Evolutionary conservation across 2,888 invertebrate genomes (phyloP).

Genomic region (Drosophila seclusa): DNA sequence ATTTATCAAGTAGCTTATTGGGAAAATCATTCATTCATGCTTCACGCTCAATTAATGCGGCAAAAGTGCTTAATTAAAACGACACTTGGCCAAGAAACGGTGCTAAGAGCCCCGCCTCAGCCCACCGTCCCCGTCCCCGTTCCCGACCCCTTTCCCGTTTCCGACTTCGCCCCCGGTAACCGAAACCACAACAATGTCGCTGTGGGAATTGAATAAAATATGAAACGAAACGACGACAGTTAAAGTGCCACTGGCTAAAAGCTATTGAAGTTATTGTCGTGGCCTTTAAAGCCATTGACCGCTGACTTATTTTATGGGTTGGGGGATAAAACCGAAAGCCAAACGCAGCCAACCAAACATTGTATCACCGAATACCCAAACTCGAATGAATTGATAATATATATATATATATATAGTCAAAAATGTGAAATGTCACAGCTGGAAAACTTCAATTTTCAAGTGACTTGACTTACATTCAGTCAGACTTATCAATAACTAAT

Average conservation of each 20-base stretch:
- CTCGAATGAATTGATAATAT: not conserved
- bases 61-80: slow-evolving; percentile 42
- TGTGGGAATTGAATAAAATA: slow-evolving; percentile 8
- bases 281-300: slow-evolving; percentile 47
- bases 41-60: slow-evolving; percentile 52
- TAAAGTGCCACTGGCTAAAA: slow-evolving; percentile 39
- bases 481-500: slow-evolving; percentile 27
- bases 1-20: slow-evolving; percentile 38
- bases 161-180: slow-evolving; percentile 26
- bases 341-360: not conserved
- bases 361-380: slow-evolving; percentile 18
- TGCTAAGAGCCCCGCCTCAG: not conserved
- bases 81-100: slow-evolving; percentile 31
- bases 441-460: not conserved
- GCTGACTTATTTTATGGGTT: slow-evolving; percentile 16
- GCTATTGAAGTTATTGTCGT: slow-evolving; percentile 12
- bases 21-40: slow-evolving; percentile 65
- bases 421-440: slow-evolving; percentile 31
- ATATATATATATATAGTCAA: not conserved
- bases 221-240: slow-evolving; percentile 24
- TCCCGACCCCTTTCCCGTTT: not conserved
- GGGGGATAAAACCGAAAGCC: not conserved
- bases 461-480: slow-evolving; percentile 3
- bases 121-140: not conserved
- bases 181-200: slow-evolving; percentile 40